phyloP scores from a whole-genome alignment of 2,797 vertebrate species.

The Spinibarbus caldwelli region DNA sequence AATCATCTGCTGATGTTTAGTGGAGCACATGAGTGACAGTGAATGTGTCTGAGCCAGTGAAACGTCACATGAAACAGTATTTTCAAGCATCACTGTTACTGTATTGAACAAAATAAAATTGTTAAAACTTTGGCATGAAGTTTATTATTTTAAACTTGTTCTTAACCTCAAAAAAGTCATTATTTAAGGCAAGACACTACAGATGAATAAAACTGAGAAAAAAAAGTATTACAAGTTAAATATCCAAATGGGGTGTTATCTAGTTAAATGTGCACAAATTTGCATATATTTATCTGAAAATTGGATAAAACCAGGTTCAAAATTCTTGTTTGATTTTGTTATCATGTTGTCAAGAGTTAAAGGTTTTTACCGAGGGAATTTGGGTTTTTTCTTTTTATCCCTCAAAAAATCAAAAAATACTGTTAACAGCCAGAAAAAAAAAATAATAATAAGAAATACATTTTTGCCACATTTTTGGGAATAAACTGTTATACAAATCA shows the following conservation, averaged over 20 bases:
- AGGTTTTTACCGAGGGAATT: background rate
- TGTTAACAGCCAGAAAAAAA: too few species aligned
- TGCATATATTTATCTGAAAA: background rate
- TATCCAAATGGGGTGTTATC: too few species aligned
- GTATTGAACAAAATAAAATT: background rate
- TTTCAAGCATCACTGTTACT: background rate
- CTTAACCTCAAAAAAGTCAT: background rate
- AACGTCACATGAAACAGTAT: background rate
- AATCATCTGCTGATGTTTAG: constrained; percentile 4
- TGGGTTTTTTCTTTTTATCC: too few species aligned
- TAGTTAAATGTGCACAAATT: too few species aligned
- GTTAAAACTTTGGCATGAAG: background rate
- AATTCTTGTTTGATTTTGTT: background rate
- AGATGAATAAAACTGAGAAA: too few species aligned
- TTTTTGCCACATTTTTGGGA: background rate
- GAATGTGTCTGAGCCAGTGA: background rate
- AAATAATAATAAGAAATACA: too few species aligned
- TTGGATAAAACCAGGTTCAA: background rate
- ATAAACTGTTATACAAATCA: background rate
- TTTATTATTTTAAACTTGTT: background rate
- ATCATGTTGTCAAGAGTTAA: background rate
- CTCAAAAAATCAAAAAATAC: background rate
- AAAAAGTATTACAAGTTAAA: too few species aligned
- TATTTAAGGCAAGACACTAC: background rate
- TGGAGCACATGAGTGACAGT: background rate